Percentiles rank a stretch among this genome's conserved stretches.
These are phyloP conservation scores for Sinocyclocheilus anophthalmus DNA, from an alignment of 2,113 vertebrate genomes.

Conservation along the genomic window DNA sequence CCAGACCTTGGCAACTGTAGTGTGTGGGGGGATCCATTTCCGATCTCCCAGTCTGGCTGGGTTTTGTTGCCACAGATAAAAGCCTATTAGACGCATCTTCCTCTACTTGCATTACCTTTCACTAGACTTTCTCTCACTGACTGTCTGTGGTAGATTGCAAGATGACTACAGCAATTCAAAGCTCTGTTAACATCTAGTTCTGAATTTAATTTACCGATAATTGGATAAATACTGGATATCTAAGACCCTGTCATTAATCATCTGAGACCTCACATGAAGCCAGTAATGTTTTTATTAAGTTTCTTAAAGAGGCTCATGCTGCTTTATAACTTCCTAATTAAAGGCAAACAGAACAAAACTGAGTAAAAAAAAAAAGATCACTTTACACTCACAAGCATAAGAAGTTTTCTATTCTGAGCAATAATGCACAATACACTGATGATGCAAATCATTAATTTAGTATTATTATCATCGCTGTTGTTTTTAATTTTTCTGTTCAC, in stretches of 20 bases:
- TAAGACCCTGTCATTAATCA: background rate
- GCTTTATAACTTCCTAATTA: slow-evolving; percentile 13
- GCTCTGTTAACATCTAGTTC: background rate
- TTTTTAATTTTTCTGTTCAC: slow-evolving; percentile 88
- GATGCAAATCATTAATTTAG: background rate
- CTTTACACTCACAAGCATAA: background rate
- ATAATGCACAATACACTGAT: background rate
- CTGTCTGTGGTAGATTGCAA: slow-evolving; percentile 53
- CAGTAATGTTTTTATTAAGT: slow-evolving; percentile 24
- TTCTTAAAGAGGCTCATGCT: slow-evolving; percentile 12
- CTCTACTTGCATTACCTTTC: slow-evolving; percentile 57
- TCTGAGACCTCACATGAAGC: slow-evolving; percentile 8
- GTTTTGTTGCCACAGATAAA: slow-evolving; percentile 84
- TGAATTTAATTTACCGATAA: background rate
- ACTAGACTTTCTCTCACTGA: slow-evolving; percentile 58
- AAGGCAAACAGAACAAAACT: background rate
- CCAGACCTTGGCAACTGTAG: slow-evolving; percentile 66
- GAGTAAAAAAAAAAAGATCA: background rate
- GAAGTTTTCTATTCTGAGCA: background rate
- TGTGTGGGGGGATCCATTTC: slow-evolving; percentile 68
- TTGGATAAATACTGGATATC: background rate
- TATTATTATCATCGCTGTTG: slow-evolving; percentile 60
- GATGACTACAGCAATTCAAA: background rate
- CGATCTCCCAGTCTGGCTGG: slow-evolving; percentile 70
- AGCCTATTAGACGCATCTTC: slow-evolving; percentile 81